Conservation (phyloP, 1,140 invertebrate species). For the Drosophila pruinosa region DNA sequence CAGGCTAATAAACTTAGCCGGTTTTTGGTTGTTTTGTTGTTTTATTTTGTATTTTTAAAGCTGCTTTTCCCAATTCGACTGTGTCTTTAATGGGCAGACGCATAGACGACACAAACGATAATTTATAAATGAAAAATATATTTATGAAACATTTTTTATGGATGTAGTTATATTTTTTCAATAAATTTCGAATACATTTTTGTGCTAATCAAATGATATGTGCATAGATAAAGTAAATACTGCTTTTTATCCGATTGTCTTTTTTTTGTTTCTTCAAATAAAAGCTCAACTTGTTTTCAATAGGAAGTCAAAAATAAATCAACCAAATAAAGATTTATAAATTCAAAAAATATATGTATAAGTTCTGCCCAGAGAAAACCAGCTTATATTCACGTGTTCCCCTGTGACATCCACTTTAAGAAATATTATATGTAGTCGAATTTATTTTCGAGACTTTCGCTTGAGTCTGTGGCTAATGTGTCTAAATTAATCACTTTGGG, state of each 20-base stretch:
- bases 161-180: constrained; percentile 15
- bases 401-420: background rate
- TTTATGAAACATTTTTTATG: constrained; percentile 70
- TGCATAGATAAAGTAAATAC: constrained; percentile 16
- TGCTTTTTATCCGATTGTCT: background rate
- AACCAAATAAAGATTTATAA: constrained; percentile 18
- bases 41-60: background rate
- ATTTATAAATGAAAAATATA: constrained; percentile 66
- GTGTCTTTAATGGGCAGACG: constrained; percentile 22
- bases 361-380: background rate
- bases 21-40: constrained; percentile 21
- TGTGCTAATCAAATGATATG: constrained; percentile 58
- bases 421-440: background rate
- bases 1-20: constrained; percentile 40
- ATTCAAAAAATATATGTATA: too few relatives aligned
- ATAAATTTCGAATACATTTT: constrained; percentile 44
- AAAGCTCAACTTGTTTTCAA: background rate
- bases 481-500: constrained; percentile 16
- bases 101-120: constrained; percentile 26
- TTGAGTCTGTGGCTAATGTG: background rate
- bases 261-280: constrained; percentile 8
- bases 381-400: too few relatives aligned
- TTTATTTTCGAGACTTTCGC: constrained; percentile 13
- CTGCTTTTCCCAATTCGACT: constrained; percentile 15
- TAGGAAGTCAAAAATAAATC: constrained; percentile 32